Percentiles rank a stretch among this genome's conserved stretches.
These are phyloP conservation scores for Neopipo cinnamomea DNA, from an alignment of 2,113 vertebrate species.

Conservation along the genomic window DNA sequence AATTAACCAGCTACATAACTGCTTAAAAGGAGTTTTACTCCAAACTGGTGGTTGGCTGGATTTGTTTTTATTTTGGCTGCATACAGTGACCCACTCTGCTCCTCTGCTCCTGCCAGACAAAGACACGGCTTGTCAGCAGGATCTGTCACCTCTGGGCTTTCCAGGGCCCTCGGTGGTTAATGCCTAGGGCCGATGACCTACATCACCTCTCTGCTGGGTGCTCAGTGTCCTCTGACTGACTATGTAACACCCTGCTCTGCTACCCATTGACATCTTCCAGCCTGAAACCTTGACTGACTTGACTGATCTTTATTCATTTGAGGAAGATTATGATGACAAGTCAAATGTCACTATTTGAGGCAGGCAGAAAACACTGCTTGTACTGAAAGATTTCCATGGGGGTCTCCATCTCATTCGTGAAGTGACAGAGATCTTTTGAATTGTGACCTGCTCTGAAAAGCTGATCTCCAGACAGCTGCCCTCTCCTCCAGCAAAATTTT, in stretches of 20 bases:
- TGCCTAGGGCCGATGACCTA: fast-evolving
- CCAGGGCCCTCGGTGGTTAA: background rate
- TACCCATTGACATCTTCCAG: fast-evolving
- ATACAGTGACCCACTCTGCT: background rate
- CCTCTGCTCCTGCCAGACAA: background rate
- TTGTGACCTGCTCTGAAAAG: background rate
- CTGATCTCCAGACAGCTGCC: background rate
- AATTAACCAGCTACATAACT: background rate
- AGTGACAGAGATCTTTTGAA: background rate
- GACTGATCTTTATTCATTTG: background rate
- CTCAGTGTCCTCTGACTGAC: fast-evolving
- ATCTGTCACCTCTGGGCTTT: background rate
- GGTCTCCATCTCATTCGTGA: background rate
- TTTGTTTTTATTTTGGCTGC: background rate
- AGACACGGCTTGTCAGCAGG: background rate
- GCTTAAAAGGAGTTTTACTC: background rate
- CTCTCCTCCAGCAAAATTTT: background rate
- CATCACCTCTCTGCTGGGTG: background rate
- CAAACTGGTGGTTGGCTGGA: background rate
- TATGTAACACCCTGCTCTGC: background rate
- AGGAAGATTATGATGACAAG: background rate
- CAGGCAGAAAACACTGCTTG: background rate
- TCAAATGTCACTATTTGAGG: background rate
- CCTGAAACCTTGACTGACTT: background rate
- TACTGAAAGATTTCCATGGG: background rate